phyloP scores from a whole-genome alignment of 2,797 vertebrate genomes.

The Alauda arvensis region DNA sequence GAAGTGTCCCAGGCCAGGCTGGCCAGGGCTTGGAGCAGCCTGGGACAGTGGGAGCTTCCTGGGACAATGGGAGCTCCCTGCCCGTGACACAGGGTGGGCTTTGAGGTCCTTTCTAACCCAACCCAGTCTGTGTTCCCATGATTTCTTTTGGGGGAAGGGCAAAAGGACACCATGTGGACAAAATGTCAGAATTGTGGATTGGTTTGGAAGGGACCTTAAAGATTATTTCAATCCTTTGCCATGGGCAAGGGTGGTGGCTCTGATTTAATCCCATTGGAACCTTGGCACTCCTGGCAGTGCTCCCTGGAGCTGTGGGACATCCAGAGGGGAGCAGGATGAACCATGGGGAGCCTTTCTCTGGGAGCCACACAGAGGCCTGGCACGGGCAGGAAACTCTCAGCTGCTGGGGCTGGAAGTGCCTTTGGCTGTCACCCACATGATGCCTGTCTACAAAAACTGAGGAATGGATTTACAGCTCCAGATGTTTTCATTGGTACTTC shows the following conservation, averaged over 20 bases:
- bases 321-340: background rate
- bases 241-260: background rate
- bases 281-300: accelerated
- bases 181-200: background rate
- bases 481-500: background rate
- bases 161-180: background rate
- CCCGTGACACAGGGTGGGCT: background rate
- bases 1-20: background rate
- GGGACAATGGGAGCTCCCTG: background rate
- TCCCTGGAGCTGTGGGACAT: accelerated
- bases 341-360: background rate
- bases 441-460: background rate
- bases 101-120: background rate
- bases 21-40: accelerated
- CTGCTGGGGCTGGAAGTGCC: background rate
- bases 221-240: background rate
- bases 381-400: background rate
- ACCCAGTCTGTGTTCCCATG: background rate
- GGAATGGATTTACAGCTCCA: background rate
- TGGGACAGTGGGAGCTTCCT: background rate
- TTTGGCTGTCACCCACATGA: background rate
- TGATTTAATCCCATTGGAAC: accelerated
- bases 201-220: background rate
- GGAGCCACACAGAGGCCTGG: accelerated
- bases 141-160: background rate